These are phyloP conservation scores for Margaritifera margaritifera DNA, from an alignment of 2,888 invertebrate species.

Conservation along the genomic window DNA sequence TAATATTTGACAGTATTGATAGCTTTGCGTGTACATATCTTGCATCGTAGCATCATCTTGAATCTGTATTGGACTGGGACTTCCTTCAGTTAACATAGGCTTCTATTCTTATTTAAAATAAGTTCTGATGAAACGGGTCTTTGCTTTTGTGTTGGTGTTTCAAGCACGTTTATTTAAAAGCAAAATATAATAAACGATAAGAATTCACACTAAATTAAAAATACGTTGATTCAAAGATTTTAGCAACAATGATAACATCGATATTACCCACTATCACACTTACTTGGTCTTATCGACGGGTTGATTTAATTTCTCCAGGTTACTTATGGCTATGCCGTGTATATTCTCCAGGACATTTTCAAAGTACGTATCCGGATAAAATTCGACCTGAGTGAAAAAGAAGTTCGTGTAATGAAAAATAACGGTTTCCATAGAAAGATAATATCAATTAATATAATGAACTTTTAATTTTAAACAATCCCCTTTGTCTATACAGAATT, in stretches of 20 bases:
- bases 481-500: no score
- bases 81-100: no score
- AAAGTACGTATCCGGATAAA: constrained; percentile 62
- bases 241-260: neutral
- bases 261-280: constrained; percentile 11
- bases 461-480: neutral
- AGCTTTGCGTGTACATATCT: no score
- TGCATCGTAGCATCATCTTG: no score
- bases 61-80: no score
- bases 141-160: no score
- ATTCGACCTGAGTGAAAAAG: constrained; percentile 50
- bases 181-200: no score
- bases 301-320: constrained; percentile 53
- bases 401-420: neutral
- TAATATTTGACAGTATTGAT: no score
- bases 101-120: no score
- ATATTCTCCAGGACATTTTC: constrained; percentile 65
- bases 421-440: neutral
- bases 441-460: neutral
- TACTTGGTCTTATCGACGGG: constrained; percentile 65
- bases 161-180: no score
- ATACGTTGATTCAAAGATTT: neutral
- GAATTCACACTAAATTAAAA: neutral
- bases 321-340: constrained; percentile 52
- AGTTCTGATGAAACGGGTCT: no score